A percentile compares a stretch with the other conserved stretches of the same genome.
phyloP scores from a whole-genome alignment of 2,113 vertebrate species.

The Mormyrus iriodes region DNA sequence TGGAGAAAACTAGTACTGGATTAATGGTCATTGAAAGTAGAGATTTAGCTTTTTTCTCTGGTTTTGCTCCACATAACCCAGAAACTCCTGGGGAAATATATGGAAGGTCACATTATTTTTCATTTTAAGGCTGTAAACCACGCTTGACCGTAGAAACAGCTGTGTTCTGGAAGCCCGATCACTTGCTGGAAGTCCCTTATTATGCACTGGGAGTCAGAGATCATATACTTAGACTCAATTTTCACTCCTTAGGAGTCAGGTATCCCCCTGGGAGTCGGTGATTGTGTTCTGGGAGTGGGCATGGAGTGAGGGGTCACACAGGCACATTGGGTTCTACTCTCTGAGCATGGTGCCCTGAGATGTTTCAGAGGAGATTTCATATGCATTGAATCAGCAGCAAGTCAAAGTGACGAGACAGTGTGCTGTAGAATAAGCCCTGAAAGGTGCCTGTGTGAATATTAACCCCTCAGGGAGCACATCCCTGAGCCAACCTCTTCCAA shows the following conservation, averaged over 20 bases:
- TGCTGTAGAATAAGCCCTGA: not conserved
- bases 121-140: not conserved
- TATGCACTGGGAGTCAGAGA: not conserved
- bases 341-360: not conserved
- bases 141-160: not conserved
- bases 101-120: not conserved
- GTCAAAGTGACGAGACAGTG: not conserved
- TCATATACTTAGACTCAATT: no score
- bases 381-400: not conserved
- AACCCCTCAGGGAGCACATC: not conserved
- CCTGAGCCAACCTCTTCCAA: not conserved
- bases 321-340: not conserved
- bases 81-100: not conserved
- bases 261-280: not conserved
- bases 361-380: not conserved
- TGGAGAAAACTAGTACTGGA: slow-evolving; percentile 42
- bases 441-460: not conserved
- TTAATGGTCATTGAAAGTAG: slow-evolving; percentile 32
- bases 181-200: not conserved
- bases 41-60: not conserved
- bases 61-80: not conserved
- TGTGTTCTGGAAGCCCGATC: not conserved
- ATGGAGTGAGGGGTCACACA: not conserved
- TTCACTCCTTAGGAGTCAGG: not conserved
- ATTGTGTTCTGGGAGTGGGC: not conserved